Conservation (phyloP, 2,113 vertebrate genomes). For the Hipposideros armiger region DNA sequence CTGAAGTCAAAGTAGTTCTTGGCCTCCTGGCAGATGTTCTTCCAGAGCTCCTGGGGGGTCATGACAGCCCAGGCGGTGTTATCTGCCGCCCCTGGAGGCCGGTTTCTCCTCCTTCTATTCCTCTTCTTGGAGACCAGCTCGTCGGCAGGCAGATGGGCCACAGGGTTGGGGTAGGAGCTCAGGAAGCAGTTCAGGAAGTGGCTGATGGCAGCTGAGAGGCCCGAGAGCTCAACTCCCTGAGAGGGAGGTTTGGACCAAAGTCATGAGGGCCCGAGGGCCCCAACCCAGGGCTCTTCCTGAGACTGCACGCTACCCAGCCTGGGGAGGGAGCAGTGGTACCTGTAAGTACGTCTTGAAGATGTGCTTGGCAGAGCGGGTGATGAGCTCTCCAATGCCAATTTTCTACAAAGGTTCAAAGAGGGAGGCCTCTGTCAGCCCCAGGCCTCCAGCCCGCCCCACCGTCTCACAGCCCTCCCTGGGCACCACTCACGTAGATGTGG, state of each 20-base stretch:
- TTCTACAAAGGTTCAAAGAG: conserved; percentile 89
- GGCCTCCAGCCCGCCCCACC: background rate
- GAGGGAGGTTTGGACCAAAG: background rate
- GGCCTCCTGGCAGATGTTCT: conserved; percentile 94
- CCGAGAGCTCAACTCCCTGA: conserved; percentile 97
- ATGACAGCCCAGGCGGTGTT: conserved; percentile 97
- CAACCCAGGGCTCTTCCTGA: background rate
- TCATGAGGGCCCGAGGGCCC: background rate
- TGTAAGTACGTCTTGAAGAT: conserved; percentile 99
- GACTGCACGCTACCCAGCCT: background rate
- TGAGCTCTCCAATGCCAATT: conserved; percentile 96
- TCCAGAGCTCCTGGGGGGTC: conserved; percentile 97
- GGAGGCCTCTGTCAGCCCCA: background rate
- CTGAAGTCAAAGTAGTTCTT: conserved; percentile 95
- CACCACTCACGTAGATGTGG: conserved; percentile 94
- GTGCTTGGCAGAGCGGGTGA: conserved; percentile 98
- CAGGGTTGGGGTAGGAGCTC: conserved; percentile 96
- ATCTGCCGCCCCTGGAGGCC: conserved; percentile 93
- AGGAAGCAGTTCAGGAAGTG: conserved; percentile 99
- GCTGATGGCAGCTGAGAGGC: conserved; percentile 97
- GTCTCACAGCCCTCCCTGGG: rapidly evolving
- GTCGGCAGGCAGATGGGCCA: conserved; percentile 95
- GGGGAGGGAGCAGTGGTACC: conserved; percentile 85
- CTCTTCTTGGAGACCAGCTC: conserved; percentile 98
- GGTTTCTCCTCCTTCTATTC: conserved; percentile 95